Base-by-base conservation (phyloP, 2,113 vertebrate genomes). In the Saguinus midas region DNA sequence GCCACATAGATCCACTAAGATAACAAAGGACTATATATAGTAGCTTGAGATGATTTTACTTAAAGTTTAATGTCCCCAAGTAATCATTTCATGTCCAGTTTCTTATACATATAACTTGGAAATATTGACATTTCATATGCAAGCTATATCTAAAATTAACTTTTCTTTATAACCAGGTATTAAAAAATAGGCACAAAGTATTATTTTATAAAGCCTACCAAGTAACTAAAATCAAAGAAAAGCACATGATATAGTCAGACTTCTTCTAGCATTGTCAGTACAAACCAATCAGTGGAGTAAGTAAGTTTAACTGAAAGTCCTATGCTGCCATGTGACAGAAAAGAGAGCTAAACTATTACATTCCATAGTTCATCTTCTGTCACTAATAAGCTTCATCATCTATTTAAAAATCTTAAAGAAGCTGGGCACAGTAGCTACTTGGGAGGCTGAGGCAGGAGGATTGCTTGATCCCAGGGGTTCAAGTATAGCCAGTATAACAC, bases 151-250 rank as follows among this genome's bases (percentile, higher is more conserved):
- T 64, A 68, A 35, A 91, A 1, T 9, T 81, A 92, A 13, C 93
- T 95, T 94, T 90, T 94, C 66, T 57, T 37, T 45, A 92, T 17
- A 87, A 8, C 16, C 58, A 95, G 68, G 45, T n/a, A 92, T 4
- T 27, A 21, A 79, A 43, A 81, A 66, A 23, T 0, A 68, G 32
- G 29, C 35, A 85, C 70, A 89, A 90, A 87, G 1, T 27, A 66
- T 11, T 66, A 45, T 35, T 48, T 58, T 76, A 88, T 50, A 87
- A 95, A 92, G 40, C 21, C 43, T 78, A 92, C 10, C 66, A 94
- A 95, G 35, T 20, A 93, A 55, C 68, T 81, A 76, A 91, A 32
- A 85, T 91, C 79, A 92, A 88, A 95, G n/a, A 92, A 86, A 96
- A 29, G 3, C 6, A 75, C 0, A 55, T 40, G 11, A 73, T 52